Conservation (phyloP, 2,888 invertebrate species). For the Parasteatoda lunata region DNA sequence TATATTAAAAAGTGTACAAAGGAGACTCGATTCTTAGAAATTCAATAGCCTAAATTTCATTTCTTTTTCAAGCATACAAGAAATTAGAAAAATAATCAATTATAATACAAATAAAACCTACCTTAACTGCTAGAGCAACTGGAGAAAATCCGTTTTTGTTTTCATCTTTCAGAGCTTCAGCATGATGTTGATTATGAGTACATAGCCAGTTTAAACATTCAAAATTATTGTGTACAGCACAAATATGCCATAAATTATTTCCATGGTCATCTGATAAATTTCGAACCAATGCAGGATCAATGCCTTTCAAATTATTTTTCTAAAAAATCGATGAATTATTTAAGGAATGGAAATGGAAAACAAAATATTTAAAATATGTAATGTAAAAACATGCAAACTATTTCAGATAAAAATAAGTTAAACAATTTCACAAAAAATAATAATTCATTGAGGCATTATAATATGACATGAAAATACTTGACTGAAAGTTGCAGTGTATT, state of each 20-base stretch:
- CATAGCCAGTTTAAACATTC: slow-evolving; percentile 73
- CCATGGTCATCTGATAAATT: slow-evolving; percentile 74
- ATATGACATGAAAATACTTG: no score
- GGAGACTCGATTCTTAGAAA: no score
- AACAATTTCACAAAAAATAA: no score
- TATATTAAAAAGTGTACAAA: no score
- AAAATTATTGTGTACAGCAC: slow-evolving; percentile 73
- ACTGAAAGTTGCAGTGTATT: no score
- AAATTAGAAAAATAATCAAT: background rate
- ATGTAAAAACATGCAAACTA: no score
- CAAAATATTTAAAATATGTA: background rate
- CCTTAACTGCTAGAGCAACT: slow-evolving; percentile 74
- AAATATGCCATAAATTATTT: slow-evolving; percentile 74
- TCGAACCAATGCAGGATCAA: slow-evolving; percentile 74
- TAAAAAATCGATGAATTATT: slow-evolving; percentile 48
- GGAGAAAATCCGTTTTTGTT: slow-evolving; percentile 74
- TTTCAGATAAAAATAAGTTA: no score
- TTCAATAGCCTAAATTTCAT: background rate
- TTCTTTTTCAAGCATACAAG: background rate
- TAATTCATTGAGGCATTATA: no score
- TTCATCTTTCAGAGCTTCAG: slow-evolving; percentile 74
- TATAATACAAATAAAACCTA: slow-evolving; percentile 65
- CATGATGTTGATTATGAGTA: slow-evolving; percentile 72
- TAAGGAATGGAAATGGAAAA: background rate
- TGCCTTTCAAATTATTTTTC: slow-evolving; percentile 72